Base-by-base conservation (phyloP, 2,888 invertebrate species). In the Macrophya alboannulata region DNA sequence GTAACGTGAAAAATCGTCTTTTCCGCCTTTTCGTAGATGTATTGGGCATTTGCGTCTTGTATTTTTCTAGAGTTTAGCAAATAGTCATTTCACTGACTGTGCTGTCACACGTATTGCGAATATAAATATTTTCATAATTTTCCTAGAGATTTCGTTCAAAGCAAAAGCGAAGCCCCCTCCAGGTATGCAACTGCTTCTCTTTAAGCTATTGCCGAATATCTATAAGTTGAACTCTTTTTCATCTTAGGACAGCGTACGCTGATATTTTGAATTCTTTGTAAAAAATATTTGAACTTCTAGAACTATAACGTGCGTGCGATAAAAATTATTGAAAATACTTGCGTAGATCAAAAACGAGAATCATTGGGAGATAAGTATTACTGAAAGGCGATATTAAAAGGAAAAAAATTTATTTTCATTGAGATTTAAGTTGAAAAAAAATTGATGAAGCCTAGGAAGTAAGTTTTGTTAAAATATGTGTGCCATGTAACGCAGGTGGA, bases 101-200 rank as follows among this genome's bases (percentile, higher is more conserved):
- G 31, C 51, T 77, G 51, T 77, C 51, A 77, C 6, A 51, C 51
- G 12, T 77, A 77, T 77, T 51, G 76, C 51, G 51, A 77, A 51
- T 51, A 77, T 31, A 12, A 77, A 77, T 51, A 77, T 77, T 48
- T 51, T 43, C 3, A 77, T 77, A 17, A 31, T 5, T 77, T 51
- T 51, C 76, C 15, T 6, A 77, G 15, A 51, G 25, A 77, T 77
- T 51, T 51, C 10, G 17, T 51, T 51, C 76, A 25, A 77, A 37
- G 55, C 37, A 45, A 45, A 74, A 51, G 77, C 51, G 31, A 10
- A 77, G n/a, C 17, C 5, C 17, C 21, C 71, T 10, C 17, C 12
- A 77, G 31, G 40, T 31, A 51, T 77, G 3, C 55, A 31, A 55
- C 17, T 51, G 31, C 31, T 25, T 77, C 31, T n/a, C 77, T 77